Evolutionary conservation across 2,888 invertebrate species (phyloP).

Genomic region (Diarsia rubi): DNA sequence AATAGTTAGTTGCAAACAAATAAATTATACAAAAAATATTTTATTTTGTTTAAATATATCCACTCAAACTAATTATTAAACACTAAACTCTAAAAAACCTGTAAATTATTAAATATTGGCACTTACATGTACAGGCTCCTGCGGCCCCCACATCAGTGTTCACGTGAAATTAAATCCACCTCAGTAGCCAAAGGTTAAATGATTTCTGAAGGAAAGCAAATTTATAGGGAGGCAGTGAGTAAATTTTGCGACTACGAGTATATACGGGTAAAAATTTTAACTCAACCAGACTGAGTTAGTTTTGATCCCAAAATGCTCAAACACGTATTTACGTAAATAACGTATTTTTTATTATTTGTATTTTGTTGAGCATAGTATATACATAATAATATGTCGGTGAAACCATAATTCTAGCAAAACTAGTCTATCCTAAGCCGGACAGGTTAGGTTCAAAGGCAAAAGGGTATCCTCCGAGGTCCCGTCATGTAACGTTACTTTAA

Average conservation of each 20-base stretch:
- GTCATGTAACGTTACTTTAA: background rate
- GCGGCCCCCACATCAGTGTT: no score
- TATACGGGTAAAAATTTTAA: background rate
- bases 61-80: no score
- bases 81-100: no score
- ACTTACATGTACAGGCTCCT: no score
- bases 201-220: background rate
- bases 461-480: background rate
- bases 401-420: background rate
- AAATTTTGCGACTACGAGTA: background rate
- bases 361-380: background rate
- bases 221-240: background rate
- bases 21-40: no score
- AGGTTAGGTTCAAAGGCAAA: background rate
- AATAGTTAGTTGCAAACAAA: no score
- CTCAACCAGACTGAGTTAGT: background rate
- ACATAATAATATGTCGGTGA: background rate
- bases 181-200: no score
- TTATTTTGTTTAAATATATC: no score
- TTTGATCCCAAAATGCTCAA: background rate
- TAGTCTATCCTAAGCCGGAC: background rate
- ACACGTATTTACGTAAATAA: background rate
- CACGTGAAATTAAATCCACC: no score
- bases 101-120: no score
- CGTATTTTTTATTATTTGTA: background rate